Evolutionary conservation across 2,797 vertebrate genomes (phyloP).

Genomic region (Enteromius treurensis): DNA sequence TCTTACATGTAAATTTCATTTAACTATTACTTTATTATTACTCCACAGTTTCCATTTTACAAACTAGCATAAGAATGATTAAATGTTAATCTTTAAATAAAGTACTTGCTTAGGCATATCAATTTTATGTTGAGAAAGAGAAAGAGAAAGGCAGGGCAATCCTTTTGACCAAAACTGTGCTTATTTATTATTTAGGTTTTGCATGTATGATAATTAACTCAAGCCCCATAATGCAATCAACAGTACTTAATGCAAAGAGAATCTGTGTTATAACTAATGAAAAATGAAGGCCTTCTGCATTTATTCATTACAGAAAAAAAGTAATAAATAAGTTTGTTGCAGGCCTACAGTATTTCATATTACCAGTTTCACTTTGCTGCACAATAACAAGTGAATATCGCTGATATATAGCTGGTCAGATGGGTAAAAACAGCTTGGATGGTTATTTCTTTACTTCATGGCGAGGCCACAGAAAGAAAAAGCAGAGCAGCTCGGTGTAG

Average conservation of each 20-base stretch:
- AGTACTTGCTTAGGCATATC: not conserved
- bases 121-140: no score
- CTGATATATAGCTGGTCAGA: slow-evolving; percentile 27
- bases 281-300: not conserved
- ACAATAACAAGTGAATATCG: not conserved
- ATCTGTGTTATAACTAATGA: not conserved
- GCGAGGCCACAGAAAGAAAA: slow-evolving; percentile 41
- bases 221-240: not conserved
- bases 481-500: slow-evolving; percentile 59
- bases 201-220: not conserved
- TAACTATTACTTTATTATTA: not conserved
- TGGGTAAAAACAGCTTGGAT: slow-evolving; percentile 41
- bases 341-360: not conserved
- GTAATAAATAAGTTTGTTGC: not conserved
- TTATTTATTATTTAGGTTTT: not conserved
- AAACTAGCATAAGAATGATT: not conserved
- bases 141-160: not conserved
- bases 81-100: not conserved
- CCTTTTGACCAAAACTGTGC: not conserved
- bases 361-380: not conserved
- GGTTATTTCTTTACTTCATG: slow-evolving; percentile 39
- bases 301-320: not conserved
- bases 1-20: not conserved
- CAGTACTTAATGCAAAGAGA: not conserved
- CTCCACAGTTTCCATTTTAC: not conserved